Evolutionary conservation across 2,113 vertebrate species (phyloP).

Genomic region (Cygnus atratus): DNA sequence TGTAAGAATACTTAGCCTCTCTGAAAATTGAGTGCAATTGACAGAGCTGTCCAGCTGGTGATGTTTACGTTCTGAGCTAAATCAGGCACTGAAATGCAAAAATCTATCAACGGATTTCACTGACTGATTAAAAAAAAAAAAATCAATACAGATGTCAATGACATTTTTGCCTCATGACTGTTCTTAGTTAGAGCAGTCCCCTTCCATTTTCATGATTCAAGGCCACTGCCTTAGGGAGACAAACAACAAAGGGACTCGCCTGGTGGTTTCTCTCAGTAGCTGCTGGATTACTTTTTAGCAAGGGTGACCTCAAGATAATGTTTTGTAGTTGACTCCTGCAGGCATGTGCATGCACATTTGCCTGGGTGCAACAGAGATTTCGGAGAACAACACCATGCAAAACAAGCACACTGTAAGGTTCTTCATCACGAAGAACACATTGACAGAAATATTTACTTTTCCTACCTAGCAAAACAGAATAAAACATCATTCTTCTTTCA

Average conservation of each 20-base stretch:
- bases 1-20: background rate
- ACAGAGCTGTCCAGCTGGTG: background rate
- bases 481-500: background rate
- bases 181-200: background rate
- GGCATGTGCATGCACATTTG: accelerated
- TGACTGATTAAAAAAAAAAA: background rate
- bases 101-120: background rate
- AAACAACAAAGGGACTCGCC: background rate
- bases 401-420: background rate
- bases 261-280: background rate
- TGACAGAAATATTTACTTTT: background rate
- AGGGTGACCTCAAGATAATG: accelerated
- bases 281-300: background rate
- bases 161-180: accelerated
- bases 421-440: background rate
- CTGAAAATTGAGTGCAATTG: background rate
- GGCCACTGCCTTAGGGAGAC: background rate
- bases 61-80: background rate
- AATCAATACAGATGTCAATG: background rate
- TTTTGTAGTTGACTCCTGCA: background rate
- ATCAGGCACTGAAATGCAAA: background rate
- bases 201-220: background rate
- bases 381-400: background rate
- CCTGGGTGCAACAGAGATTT: background rate
- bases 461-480: background rate